Base-by-base conservation (phyloP, 2,113 vertebrate genomes). In the Dipodomys ordii region DNA sequence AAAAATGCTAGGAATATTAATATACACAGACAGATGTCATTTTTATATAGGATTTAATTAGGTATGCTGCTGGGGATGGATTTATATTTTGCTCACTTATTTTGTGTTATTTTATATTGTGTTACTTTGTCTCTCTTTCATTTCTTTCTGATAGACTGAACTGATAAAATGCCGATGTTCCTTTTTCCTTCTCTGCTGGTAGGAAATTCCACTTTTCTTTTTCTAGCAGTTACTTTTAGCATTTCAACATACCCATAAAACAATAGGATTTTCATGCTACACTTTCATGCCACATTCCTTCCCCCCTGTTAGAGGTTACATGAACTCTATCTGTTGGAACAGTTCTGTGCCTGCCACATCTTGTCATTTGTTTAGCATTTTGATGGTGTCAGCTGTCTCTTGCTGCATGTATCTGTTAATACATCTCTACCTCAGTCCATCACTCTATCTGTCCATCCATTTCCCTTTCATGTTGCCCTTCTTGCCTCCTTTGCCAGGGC, bases 391-490 rank as follows among this genome's bases (percentile, higher is more conserved):
- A 9, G 69, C 73, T 65, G 35, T 83, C 46, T 83, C 23, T 22
- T 8, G 23, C 23, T 22, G 15, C 7, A 0, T 6, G 64, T 7
- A 2, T 16, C 32, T 8, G 3, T 30, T 1, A n/a, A 13, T 19
- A 3, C 0, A 3, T 25, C 1, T 68, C 49, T 7, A 5, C n/a
- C 27, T 69, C 7, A 1, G 64, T 53, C 32, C 8, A 2, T 30
- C 28, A 62, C 60, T 62, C 67, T 25, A 3, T 44, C 19, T 25
- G 4, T 44, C 19, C 16, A 5, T 12, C 65, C 62, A 30, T 23
- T 49, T 72, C 32, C 23, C 27, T 30, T 12, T 64, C 74, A 2
- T 25, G 27, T 23, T 20, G 8, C 1, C 30, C 23, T 35, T 39
- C 49, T 23, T 25, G 16, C 44, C 16, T 53, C 16, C 18, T 72